Evolutionary conservation across 2,888 invertebrate genomes (phyloP), one percentile per base, ranked within the genome.

Genomic region (Crossocerus cetratus): DNA sequence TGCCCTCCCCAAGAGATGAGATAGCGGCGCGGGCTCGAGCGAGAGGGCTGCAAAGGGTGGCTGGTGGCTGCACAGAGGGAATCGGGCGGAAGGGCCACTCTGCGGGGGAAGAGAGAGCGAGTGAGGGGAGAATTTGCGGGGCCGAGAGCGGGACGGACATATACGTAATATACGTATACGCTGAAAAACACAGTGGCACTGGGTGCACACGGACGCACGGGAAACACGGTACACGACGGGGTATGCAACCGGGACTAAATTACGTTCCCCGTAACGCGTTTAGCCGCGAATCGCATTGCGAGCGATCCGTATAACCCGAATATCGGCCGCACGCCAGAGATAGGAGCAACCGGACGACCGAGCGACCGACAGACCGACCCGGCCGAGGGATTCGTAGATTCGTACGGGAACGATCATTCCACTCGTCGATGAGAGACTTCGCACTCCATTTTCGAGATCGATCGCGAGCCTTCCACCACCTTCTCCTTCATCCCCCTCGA

Each of bases 261-360:
- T 88, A 87, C 86, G 86, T 87, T 88, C 83, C 85, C 82, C 84
- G 84, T 89, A 88, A 89, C 87, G 85, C 87, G 86, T 89, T 89
- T 89, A 89, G 87, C 86, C 84, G 85, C 86, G 88, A 88, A 89
- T 89, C 88, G 83, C 86, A 88, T 87, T 87, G 85, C 86, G 85
- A 85, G 84, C 87, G 86, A 87, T 87, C 86, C 86, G 86, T 87
- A 86, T 87, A 89, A 88, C 86, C 86, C 86, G 85, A 87, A 87
- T 88, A 88, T 81, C 82, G 81, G 82, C 80, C 80, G 82, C 83
- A 83, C 77, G 80, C 83, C 82, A 77, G 75, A 79, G 74, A 76
- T 66, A 83, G 74, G 79, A 72, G 73, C 77, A 74, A 75, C 77
- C 78, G 49, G 16, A 3, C 49, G 74, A 74, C 74, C 59, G 64